A percentile compares a stretch with the other conserved stretches of the same genome.
These are phyloP conservation scores for Podarcis cretensis DNA, from an alignment of 2,113 vertebrate genomes.

Conservation along the genomic window DNA sequence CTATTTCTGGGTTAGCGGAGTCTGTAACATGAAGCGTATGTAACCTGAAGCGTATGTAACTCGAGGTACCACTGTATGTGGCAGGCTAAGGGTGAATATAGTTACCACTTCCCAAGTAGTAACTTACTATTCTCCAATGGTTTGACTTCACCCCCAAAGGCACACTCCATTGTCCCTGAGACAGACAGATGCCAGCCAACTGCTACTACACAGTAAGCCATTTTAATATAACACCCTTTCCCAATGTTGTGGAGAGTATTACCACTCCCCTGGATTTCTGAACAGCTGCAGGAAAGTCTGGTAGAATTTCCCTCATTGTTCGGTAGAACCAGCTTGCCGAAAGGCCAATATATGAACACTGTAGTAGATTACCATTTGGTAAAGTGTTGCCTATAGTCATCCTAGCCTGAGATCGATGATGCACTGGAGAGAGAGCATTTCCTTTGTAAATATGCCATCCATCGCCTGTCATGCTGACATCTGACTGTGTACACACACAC, in stretches of 20 bases:
- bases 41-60: too few species aligned
- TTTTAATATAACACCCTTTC: neutral
- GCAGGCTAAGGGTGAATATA: neutral
- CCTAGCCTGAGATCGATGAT: slow-evolving; percentile 26
- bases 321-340: neutral
- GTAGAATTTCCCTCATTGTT: neutral
- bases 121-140: too few species aligned
- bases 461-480: neutral
- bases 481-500: neutral
- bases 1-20: too few species aligned
- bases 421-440: neutral
- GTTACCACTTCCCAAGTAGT: neutral
- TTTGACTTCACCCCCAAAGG: too few species aligned
- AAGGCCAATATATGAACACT: neutral
- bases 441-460: slow-evolving; percentile 36
- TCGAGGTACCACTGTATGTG: neutral
- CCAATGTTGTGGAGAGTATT: neutral
- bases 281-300: neutral
- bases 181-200: too few species aligned
- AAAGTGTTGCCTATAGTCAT: neutral
- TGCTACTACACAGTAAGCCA: neutral
- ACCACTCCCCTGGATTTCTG: neutral
- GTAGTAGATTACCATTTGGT: neutral
- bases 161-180: neutral
- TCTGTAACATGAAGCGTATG: too few species aligned